Conservation (phyloP, 2,888 invertebrate species). For the Parascotia fuliginaria region DNA sequence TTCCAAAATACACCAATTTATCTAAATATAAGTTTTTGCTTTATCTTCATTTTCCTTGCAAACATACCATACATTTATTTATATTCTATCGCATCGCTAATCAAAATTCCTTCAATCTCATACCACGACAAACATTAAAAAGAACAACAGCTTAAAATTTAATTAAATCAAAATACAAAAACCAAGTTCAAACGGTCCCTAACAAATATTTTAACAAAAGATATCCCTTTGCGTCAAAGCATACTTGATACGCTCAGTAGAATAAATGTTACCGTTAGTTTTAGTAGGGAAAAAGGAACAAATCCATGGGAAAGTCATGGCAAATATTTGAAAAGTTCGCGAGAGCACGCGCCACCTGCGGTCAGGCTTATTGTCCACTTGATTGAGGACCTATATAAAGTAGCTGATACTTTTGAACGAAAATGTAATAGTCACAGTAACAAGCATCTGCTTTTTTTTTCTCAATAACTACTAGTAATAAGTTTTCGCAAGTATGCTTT, state of each 20-base stretch:
- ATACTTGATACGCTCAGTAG: slow-evolving; percentile 79
- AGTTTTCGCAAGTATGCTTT: no score
- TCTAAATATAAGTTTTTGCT: no score
- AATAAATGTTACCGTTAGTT: slow-evolving; percentile 78
- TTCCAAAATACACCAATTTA: no score
- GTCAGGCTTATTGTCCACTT: slow-evolving; percentile 77
- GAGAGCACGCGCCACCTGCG: slow-evolving; percentile 72
- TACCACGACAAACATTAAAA: slow-evolving; percentile 9
- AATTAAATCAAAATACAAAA: slow-evolving; percentile 34
- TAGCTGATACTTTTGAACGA: slow-evolving; percentile 27
- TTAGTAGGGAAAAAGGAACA: slow-evolving; percentile 64
- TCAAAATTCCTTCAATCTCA: background rate
- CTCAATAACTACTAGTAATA: no score
- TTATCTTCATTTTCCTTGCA: no score
- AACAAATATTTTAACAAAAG: slow-evolving; percentile 68
- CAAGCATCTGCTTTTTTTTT: no score
- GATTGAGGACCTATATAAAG: slow-evolving; percentile 51
- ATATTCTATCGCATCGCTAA: background rate
- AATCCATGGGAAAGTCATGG: slow-evolving; percentile 76
- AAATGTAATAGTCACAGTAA: background rate
- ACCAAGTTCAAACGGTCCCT: slow-evolving; percentile 46
- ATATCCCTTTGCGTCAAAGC: slow-evolving; percentile 77
- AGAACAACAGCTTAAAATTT: slow-evolving; percentile 25
- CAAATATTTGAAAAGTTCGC: slow-evolving; percentile 83
- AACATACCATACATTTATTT: no score